Evolutionary conservation across 2,113 vertebrate genomes (phyloP).

Genomic region (Amia ocellicauda): DNA sequence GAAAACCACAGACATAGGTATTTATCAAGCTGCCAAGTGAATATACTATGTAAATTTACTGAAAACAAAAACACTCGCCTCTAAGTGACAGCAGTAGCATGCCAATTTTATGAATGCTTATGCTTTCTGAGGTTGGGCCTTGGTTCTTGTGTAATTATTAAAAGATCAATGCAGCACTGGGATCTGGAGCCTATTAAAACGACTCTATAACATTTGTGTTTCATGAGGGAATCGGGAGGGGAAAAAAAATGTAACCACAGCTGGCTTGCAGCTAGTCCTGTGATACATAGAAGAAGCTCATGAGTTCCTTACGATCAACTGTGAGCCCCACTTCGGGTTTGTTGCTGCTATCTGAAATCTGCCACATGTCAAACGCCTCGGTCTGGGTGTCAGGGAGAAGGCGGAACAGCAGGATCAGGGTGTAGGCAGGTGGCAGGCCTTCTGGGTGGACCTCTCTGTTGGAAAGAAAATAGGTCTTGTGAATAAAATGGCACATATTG

Average conservation of each 20-base stretch:
- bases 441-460: conserved; percentile 89
- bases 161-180: conserved; percentile 20
- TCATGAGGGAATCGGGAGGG: conserved; percentile 13
- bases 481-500: too few relatives aligned
- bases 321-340: conserved; percentile 89
- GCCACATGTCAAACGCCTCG: conserved; percentile 93
- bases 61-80: not conserved
- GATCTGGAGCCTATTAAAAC: conserved; percentile 23
- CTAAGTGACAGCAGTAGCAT: not conserved
- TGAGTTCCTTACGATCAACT: conserved; percentile 77
- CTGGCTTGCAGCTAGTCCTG: conserved; percentile 10
- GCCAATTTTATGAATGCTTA: conserved; percentile 12
- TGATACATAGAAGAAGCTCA: not conserved
- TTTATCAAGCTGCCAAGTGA: conserved; percentile 12
- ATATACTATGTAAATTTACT: conserved; percentile 16
- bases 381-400: conserved; percentile 83
- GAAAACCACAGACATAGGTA: conserved; percentile 6
- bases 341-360: conserved; percentile 85
- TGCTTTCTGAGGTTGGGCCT: conserved; percentile 17
- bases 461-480: conserved; percentile 29
- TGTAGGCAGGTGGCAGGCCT: conserved; percentile 82
- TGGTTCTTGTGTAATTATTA: conserved; percentile 13
- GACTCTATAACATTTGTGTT: conserved; percentile 10
- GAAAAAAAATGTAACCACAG: conserved; percentile 18
- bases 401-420: conserved; percentile 88